These are phyloP conservation scores for Propithecus deckenii DNA, from an alignment of 2,797 vertebrate species.

Conservation along the genomic window DNA sequence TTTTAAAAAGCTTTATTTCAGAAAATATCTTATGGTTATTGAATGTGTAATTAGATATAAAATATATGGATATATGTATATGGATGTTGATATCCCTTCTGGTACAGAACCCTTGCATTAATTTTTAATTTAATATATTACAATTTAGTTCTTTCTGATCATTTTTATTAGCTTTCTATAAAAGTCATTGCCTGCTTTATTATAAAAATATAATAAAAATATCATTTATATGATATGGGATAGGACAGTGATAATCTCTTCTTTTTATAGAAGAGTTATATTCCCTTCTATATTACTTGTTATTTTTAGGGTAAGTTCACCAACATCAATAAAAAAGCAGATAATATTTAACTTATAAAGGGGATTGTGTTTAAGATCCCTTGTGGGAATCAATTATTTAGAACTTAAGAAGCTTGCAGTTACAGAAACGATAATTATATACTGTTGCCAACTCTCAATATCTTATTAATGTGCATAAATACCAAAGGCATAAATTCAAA, in stretches of 20 bases:
- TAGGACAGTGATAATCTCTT: not conserved
- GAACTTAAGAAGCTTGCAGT: not conserved
- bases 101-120: not conserved
- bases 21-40: not conserved
- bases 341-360: not conserved
- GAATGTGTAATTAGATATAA: not conserved
- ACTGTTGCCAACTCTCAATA: not conserved
- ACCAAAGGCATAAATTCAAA: not conserved
- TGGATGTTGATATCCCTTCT: not conserved
- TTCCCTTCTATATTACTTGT: not conserved
- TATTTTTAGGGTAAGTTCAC: not conserved
- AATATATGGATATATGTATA: not conserved
- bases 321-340: not conserved
- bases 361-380: not conserved
- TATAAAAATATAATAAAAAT: slow-evolving; percentile 1
- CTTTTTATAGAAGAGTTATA: not conserved
- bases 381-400: not conserved
- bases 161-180: not conserved
- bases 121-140: not conserved
- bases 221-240: not conserved
- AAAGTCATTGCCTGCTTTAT: not conserved
- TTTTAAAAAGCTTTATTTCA: not conserved
- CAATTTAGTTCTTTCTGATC: not conserved
- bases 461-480: not conserved
- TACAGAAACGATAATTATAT: not conserved